phyloP scores from a whole-genome alignment of 1,140 invertebrate species.

The Metaphire vulgaris region DNA sequence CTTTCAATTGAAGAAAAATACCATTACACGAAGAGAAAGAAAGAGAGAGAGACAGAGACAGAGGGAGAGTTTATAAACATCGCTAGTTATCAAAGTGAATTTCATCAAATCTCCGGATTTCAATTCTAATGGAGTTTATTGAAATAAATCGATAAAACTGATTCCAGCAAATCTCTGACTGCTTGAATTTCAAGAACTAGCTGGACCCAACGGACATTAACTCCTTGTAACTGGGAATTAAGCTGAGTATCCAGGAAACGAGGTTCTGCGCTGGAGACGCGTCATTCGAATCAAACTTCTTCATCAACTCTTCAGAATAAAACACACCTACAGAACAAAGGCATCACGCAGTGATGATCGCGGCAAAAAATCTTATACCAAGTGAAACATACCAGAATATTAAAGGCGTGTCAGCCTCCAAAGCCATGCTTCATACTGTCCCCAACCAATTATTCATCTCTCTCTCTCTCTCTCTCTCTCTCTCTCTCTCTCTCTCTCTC shows the following conservation, averaged over 20 bases:
- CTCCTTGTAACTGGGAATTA: conserved; percentile 14
- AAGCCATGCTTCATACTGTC: background rate
- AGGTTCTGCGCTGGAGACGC: conserved; percentile 1
- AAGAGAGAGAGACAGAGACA: too few relatives aligned
- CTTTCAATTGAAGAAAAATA: too few relatives aligned
- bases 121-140: too few relatives aligned
- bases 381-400: background rate
- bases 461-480: background rate
- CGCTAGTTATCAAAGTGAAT: too few relatives aligned
- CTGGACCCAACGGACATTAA: conserved; percentile 1
- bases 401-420: background rate
- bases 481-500: background rate
- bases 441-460: background rate
- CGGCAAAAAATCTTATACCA: too few relatives aligned
- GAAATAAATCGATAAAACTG: too few relatives aligned
- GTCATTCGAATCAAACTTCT: background rate
- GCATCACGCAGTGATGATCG: background rate
- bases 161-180: too few relatives aligned
- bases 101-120: too few relatives aligned
- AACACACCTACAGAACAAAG: background rate
- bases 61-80: too few relatives aligned
- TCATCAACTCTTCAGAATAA: conserved; percentile 15
- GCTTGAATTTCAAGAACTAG: too few relatives aligned
- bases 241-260: conserved; percentile 6
- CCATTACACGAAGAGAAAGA: too few relatives aligned